Conservation (phyloP, 2,797 vertebrate species). For the Sphaeramia orbicularis region DNA sequence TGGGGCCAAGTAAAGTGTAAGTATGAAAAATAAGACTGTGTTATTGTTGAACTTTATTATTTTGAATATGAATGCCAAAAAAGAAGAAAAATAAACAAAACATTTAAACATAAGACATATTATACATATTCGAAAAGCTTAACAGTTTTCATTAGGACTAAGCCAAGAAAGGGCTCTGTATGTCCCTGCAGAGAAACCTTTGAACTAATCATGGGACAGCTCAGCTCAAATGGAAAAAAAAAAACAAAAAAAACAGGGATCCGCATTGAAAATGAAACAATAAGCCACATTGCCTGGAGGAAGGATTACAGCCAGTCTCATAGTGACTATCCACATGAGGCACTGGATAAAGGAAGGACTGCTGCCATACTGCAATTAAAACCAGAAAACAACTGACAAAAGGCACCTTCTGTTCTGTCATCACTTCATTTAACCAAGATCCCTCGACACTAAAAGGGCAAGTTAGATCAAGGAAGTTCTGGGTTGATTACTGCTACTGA, state of each 20-base stretch:
- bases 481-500: neutral
- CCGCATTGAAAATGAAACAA: conserved; percentile 27
- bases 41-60: too few species aligned
- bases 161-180: conserved; percentile 7
- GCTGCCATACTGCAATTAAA: neutral
- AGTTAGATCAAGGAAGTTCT: neutral
- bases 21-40: too few species aligned
- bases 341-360: neutral
- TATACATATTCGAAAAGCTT: too few species aligned
- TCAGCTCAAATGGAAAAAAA: neutral
- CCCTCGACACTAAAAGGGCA: neutral
- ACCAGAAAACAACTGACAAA: neutral
- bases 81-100: too few species aligned
- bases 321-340: neutral
- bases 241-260: conserved; percentile 28
- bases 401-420: neutral
- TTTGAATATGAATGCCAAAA: too few species aligned
- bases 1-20: too few species aligned
- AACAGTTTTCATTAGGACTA: neutral
- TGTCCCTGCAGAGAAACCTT: conserved; percentile 51
- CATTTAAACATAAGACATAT: too few species aligned
- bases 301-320: neutral
- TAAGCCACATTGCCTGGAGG: neutral
- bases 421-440: neutral
- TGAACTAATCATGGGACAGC: conserved; percentile 42